Percentiles rank a stretch among this genome's conserved stretches.
phyloP scores from a whole-genome alignment of 2,888 invertebrate genomes.

The Monochamus alternatus region DNA sequence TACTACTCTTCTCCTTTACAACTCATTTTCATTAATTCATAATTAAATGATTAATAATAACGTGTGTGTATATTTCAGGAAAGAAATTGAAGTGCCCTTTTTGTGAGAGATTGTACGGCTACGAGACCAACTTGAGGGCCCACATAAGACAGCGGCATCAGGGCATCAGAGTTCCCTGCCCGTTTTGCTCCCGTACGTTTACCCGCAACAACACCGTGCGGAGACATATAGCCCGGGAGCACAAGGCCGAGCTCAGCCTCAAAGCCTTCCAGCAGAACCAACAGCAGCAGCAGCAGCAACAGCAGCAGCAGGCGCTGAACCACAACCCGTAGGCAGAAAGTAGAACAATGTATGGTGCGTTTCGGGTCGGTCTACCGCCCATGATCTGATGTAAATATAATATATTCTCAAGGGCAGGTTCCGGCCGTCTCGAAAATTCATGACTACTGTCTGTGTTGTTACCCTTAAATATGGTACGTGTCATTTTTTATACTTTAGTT shows the following conservation, averaged over 20 bases:
- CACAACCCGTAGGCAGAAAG: slow-evolving; percentile 74
- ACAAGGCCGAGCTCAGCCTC: slow-evolving; percentile 82
- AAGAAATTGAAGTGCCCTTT: slow-evolving; percentile 94
- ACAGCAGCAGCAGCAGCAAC: slow-evolving; percentile 68
- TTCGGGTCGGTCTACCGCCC: slow-evolving; percentile 27
- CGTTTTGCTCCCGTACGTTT: slow-evolving; percentile 91
- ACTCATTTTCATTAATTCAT: no score
- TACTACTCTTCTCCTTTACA: no score
- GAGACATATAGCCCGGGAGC: slow-evolving; percentile 92
- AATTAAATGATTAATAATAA: no score
- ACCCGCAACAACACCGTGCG: slow-evolving; percentile 94
- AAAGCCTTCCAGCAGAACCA: slow-evolving; percentile 70
- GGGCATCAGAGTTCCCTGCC: slow-evolving; percentile 93
- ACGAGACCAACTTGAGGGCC: slow-evolving; percentile 93
- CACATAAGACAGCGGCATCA: slow-evolving; percentile 94
- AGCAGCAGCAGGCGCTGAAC: slow-evolving; percentile 75
- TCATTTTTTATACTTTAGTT: slow-evolving; percentile 63
- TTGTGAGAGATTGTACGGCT: slow-evolving; percentile 93
- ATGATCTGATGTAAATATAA: slow-evolving; percentile 63
- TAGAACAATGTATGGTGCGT: slow-evolving; percentile 12
- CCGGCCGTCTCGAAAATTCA: slow-evolving; percentile 56
- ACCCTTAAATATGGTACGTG: slow-evolving; percentile 60
- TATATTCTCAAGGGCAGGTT: slow-evolving; percentile 49
- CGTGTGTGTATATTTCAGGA: slow-evolving; percentile 75
- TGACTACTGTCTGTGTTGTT: slow-evolving; percentile 65